phyloP scores from a whole-genome alignment of 2,797 vertebrate genomes.

The Alectoris magna region DNA sequence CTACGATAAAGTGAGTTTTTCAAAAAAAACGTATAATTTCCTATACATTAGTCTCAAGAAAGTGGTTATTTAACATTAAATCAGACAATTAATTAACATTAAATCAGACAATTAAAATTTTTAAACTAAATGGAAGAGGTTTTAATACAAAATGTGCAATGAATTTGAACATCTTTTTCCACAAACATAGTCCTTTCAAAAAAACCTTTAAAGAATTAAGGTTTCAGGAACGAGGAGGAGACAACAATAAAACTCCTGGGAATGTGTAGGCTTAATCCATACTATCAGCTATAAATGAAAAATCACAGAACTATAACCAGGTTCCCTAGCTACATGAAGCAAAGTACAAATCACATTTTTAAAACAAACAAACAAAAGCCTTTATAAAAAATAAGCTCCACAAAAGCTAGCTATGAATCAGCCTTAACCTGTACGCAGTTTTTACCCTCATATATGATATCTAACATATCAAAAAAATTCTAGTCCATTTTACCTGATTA shows the following conservation, averaged over 20 bases:
- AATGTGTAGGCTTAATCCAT: conserved; percentile 1
- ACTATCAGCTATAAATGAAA: conserved; percentile 33
- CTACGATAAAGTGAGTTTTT: neutral
- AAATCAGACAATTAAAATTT: conserved; percentile 22
- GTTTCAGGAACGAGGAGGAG: neutral
- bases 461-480: conserved; percentile 70
- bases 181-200: neutral
- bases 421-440: conserved; percentile 37
- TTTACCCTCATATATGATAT: conserved; percentile 57
- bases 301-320: neutral
- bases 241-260: neutral
- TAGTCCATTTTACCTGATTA: conserved; percentile 74
- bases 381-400: too few species aligned
- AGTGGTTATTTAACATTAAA: conserved; percentile 3
- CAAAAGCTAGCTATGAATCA: conserved; percentile 34
- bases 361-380: too few species aligned
- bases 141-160: conserved; percentile 17
- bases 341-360: conserved; percentile 3
- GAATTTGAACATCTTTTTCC: conserved; percentile 31
- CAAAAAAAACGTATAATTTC: neutral
- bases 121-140: conserved; percentile 37
- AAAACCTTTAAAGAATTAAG: neutral
- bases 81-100: conserved; percentile 3
- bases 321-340: neutral
- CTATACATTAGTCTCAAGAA: neutral